Evolutionary conservation across 2,797 vertebrate species (phyloP), one percentile per base, ranked within the genome.

Genomic region (Phoebastria nigripes): DNA sequence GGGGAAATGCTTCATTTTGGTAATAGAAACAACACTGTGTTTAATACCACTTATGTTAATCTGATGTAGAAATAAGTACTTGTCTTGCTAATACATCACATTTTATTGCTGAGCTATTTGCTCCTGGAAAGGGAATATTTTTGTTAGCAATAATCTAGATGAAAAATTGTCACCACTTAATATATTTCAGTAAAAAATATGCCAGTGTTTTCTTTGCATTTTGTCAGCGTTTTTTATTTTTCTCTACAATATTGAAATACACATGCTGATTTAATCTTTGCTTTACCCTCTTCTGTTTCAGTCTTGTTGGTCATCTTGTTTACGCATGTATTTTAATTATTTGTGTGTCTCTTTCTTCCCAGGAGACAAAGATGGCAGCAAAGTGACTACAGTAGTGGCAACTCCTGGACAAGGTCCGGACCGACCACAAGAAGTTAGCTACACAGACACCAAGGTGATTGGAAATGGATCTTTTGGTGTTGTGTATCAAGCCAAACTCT

Each of bases 291-390:
- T 58, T 88, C 20, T 56, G 14, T 55, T 81, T 65, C 29, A 13
- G n/a, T 78, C 26, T 74, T 70, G 28, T 26, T 86, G 29, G 20
- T 90, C 19, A 6, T 87, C 12, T 62, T 67, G 10, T 83, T 94
- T 47, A 24, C 0, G 0, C 37, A 4, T 33, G 22, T 82, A 15
- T 93, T 71, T 77, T 96, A 73, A 97, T 86, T 82, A 55, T 86
- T 78, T 85, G 20, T 82, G 2, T 92, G 20, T 65, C n/a, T 65
- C 65, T 94, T 80, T 42, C 66, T 97, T 91, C 92, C 61, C 78
- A 98, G 99, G 99, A 98, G 99, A 99, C 97, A 99, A 99, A 97
- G 99, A 99, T 97, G 99, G 99, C 98, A 99, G 99, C 96, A 99
- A 99, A 96, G 99, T 99, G 97, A 99, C 99, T 61, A 99, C 99